A percentile compares a stretch with the other conserved stretches of the same genome.
Evolutionary conservation across 2,113 vertebrate species (phyloP).

Genomic region (Guaruba guarouba): DNA sequence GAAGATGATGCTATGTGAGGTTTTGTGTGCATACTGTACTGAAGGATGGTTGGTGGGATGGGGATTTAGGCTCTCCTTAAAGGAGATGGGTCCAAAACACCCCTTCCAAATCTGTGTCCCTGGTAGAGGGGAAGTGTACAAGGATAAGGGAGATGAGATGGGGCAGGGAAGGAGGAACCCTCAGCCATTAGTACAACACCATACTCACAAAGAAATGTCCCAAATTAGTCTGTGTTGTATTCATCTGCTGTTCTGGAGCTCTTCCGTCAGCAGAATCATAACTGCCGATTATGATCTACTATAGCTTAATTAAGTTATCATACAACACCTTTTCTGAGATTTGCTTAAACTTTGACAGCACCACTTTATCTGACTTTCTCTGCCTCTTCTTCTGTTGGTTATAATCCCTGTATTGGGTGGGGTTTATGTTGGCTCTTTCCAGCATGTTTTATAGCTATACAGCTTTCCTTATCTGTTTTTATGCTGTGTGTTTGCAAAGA

Average conservation of each 20-base stretch:
- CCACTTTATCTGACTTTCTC: neutral
- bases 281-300: neutral
- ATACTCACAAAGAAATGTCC: neutral
- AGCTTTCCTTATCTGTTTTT: slow-evolving; percentile 34
- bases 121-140: neutral
- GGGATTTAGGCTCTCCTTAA: neutral
- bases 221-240: neutral
- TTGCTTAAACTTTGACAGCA: neutral
- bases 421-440: neutral
- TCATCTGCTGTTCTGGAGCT: neutral
- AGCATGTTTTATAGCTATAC: neutral
- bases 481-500: slow-evolving; percentile 10
- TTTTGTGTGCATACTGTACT: accelerated
- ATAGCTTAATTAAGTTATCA: neutral
- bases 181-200: neutral
- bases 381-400: neutral
- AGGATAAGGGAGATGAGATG: neutral
- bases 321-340: neutral
- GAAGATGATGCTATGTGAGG: neutral
- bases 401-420: neutral
- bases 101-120: neutral
- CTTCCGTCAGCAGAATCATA: neutral
- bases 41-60: neutral
- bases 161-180: neutral
- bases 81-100: neutral